Conservation (phyloP, 1,140 invertebrate genomes). For the Sesamia nonagrioides region DNA sequence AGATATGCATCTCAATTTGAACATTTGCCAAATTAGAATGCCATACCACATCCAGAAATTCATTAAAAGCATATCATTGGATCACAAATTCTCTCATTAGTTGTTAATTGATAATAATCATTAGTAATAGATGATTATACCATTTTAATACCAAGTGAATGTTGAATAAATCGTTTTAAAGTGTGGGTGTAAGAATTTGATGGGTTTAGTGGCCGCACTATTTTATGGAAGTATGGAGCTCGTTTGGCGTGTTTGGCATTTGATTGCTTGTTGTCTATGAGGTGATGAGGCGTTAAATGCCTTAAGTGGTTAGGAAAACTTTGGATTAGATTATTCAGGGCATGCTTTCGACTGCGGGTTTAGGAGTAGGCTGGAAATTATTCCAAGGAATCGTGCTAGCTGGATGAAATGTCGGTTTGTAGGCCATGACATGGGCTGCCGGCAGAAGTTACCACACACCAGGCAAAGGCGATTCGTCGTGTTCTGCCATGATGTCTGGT, state of each 20-base stretch:
- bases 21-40: slow-evolving; percentile 31
- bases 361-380: too few species aligned
- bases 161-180: slow-evolving; percentile 5
- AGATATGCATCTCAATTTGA: slow-evolving; percentile 18
- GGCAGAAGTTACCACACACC: too few species aligned
- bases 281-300: background rate
- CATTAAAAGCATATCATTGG: slow-evolving; percentile 30
- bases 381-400: too few species aligned
- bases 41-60: background rate
- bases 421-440: too few species aligned
- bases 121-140: slow-evolving; percentile 1
- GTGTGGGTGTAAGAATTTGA: background rate
- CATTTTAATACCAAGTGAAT: background rate
- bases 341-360: too few species aligned
- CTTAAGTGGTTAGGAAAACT: background rate
- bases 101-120: slow-evolving; percentile 37
- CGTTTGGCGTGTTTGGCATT: slow-evolving; percentile 14
- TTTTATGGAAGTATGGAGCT: background rate
- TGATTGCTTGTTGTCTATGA: slow-evolving; percentile 10
- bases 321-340: background rate
- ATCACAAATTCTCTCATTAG: slow-evolving; percentile 16
- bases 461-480: too few species aligned
- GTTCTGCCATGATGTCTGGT: too few species aligned
- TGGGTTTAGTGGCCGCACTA: background rate
- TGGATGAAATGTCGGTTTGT: too few species aligned